phyloP scores from a whole-genome alignment of 2,113 vertebrate genomes.

The Psephotus haematonotus region DNA sequence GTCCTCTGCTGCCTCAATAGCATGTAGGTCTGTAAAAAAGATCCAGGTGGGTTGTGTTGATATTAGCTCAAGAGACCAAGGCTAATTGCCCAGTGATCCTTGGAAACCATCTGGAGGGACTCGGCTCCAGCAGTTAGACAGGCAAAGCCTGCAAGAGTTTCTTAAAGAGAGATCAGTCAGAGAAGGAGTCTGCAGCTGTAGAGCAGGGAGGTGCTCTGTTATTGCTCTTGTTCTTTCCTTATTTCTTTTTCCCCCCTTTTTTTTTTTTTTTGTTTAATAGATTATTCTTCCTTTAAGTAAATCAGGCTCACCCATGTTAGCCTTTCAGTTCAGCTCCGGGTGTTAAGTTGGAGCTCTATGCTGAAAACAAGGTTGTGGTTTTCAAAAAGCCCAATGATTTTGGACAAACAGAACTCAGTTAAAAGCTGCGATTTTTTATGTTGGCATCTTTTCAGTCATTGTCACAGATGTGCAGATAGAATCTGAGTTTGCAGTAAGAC shows the following conservation, averaged over 20 bases:
- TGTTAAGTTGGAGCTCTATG: neutral
- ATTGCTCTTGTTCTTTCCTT: neutral
- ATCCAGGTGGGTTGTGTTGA: neutral
- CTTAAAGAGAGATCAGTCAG: neutral
- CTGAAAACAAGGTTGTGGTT: neutral
- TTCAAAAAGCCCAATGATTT: neutral
- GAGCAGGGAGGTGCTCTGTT: slow-evolving; percentile 1
- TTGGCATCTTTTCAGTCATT: neutral
- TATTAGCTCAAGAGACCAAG: neutral
- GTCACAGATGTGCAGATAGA: neutral
- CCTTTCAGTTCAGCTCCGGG: neutral
- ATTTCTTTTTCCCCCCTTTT: neutral
- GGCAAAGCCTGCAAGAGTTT: neutral
- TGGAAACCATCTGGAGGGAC: neutral
- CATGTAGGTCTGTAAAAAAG: neutral
- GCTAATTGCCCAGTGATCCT: neutral
- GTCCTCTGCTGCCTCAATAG: neutral
- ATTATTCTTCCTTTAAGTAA: neutral
- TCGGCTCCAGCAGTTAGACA: neutral
- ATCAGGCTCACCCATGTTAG: neutral
- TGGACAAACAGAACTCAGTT: neutral
- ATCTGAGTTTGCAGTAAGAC: neutral
- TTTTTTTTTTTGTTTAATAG: neutral
- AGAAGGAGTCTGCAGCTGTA: neutral
- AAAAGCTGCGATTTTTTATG: neutral